phyloP scores from a whole-genome alignment of 2,797 vertebrate genomes.

The Ctenopoma multispine region DNA sequence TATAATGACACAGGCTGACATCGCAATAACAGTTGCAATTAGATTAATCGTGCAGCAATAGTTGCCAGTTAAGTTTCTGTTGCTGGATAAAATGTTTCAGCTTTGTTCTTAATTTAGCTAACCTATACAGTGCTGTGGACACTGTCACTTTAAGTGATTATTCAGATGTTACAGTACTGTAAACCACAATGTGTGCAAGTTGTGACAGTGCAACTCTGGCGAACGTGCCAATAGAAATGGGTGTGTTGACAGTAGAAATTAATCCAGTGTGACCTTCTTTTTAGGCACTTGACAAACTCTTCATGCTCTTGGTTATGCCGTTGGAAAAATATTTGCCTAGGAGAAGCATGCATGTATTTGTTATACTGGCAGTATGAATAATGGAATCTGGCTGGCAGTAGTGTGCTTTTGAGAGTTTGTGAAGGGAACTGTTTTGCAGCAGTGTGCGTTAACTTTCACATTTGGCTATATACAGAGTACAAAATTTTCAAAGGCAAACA shows the following conservation, averaged over 20 bases:
- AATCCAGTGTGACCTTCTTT: constrained; percentile 2
- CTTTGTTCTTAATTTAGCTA: too few relatives aligned
- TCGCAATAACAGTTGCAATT: too few relatives aligned
- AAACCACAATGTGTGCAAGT: not conserved
- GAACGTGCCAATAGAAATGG: not conserved
- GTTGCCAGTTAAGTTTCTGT: too few relatives aligned
- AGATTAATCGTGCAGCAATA: too few relatives aligned
- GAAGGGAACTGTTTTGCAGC: not conserved
- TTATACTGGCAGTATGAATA: not conserved
- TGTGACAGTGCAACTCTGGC: not conserved
- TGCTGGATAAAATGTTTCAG: too few relatives aligned
- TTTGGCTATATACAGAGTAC: too few relatives aligned
- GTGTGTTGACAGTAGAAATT: constrained; percentile 2
- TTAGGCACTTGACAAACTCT: too few relatives aligned
- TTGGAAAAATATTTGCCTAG: not conserved
- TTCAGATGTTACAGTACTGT: too few relatives aligned
- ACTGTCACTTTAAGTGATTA: too few relatives aligned
- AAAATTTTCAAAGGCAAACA: not conserved
- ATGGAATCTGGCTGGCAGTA: not conserved
- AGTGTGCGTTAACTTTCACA: not conserved
- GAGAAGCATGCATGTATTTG: not conserved
- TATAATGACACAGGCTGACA: too few relatives aligned
- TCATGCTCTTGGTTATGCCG: not conserved
- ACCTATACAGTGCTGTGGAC: too few relatives aligned
- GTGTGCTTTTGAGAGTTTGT: not conserved